A percentile compares a stretch with the other conserved stretches of the same genome.
phyloP scores from a whole-genome alignment of 2,797 vertebrate genomes.

The Bovichtus variegatus region DNA sequence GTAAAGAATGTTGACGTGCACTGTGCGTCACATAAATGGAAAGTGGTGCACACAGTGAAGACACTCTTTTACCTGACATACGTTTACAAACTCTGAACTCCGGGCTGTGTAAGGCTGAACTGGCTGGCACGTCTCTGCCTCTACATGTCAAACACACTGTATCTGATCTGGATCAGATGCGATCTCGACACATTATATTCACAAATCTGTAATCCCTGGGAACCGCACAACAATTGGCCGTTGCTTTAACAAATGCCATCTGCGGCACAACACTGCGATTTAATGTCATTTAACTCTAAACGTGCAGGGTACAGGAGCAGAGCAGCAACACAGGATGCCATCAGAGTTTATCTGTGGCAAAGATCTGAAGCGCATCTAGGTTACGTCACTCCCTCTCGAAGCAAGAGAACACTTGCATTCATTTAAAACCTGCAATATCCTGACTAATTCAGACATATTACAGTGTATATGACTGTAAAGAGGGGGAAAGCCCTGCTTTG shows the following conservation, averaged over 20 bases:
- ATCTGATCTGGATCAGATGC: conserved; percentile 56
- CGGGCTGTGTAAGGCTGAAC: conserved; percentile 2
- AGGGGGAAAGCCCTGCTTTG: conserved; percentile 65
- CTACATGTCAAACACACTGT: conserved; percentile 59
- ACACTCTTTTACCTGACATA: background rate
- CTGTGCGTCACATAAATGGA: background rate
- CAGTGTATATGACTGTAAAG: conserved; percentile 75
- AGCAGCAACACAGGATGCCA: conserved; percentile 40
- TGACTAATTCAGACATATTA: conserved; percentile 80
- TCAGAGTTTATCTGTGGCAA: conserved; percentile 63
- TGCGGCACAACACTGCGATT: conserved; percentile 52
- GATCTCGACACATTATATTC: conserved; percentile 56
- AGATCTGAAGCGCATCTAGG: conserved; percentile 69
- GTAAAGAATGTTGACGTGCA: background rate
- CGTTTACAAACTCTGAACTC: conserved; percentile 28
- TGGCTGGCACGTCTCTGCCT: conserved; percentile 26
- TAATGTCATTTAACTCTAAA: conserved; percentile 55
- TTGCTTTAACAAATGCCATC: conserved; percentile 65
- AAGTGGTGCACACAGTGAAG: background rate
- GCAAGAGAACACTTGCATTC: conserved; percentile 73
- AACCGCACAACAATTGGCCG: conserved; percentile 52
- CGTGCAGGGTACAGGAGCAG: conserved; percentile 23
- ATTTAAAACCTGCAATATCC: conserved; percentile 76
- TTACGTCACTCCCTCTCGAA: conserved; percentile 74
- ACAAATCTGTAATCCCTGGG: conserved; percentile 57